A percentile compares a stretch with the other conserved stretches of the same genome.
Conservation (phyloP, 2,888 invertebrate species). For the Coremacera marginata region DNA sequence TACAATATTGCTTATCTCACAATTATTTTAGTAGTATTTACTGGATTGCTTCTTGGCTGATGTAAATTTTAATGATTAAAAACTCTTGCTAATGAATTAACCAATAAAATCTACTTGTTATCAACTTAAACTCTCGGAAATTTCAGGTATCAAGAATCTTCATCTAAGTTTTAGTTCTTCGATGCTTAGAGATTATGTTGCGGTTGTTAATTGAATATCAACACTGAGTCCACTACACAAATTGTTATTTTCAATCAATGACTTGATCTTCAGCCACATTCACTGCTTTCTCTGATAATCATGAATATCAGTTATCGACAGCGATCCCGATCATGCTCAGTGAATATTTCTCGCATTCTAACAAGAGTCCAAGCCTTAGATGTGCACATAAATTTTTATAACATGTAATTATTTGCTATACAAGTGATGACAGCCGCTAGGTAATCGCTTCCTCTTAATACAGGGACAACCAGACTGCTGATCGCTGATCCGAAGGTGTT, state of each 20-base stretch:
- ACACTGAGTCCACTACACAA: neutral
- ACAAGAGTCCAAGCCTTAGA: neutral
- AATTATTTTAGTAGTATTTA: too few species aligned
- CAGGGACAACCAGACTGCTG: neutral
- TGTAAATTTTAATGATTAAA: too few species aligned
- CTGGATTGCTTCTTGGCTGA: too few species aligned
- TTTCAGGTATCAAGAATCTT: neutral
- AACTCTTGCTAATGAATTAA: too few species aligned
- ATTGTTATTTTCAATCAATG: slow-evolving; percentile 28
- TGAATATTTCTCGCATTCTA: slow-evolving; percentile 10
- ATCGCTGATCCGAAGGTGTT: neutral
- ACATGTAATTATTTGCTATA: slow-evolving; percentile 31
- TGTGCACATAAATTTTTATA: slow-evolving; percentile 25
- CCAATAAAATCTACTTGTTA: too few species aligned
- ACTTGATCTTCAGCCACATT: neutral
- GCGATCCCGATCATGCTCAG: neutral
- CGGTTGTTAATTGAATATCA: slow-evolving; percentile 23
- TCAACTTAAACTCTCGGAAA: neutral
- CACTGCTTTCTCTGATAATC: neutral
- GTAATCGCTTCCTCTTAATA: slow-evolving; percentile 9
- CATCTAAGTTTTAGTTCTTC: neutral
- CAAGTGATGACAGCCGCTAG: slow-evolving; percentile 24
- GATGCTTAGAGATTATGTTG: neutral
- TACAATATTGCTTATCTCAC: too few species aligned
- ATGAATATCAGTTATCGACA: too few species aligned